Percentiles rank a stretch among this genome's conserved stretches.
These are phyloP conservation scores for Avahi laniger DNA, from an alignment of 2,797 vertebrate genomes.

Conservation along the genomic window DNA sequence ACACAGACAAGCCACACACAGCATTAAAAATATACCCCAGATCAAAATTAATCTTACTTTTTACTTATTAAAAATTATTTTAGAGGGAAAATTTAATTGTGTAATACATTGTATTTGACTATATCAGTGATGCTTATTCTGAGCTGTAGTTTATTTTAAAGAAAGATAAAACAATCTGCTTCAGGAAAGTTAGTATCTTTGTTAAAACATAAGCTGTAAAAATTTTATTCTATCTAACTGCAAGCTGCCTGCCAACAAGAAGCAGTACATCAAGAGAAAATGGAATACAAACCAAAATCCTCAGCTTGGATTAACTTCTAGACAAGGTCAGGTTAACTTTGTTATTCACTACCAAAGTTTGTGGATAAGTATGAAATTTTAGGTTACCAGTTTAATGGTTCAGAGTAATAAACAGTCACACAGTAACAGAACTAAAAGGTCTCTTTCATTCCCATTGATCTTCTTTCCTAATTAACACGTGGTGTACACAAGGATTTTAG, in stretches of 20 bases:
- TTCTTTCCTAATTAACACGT: slow-evolving; percentile 37
- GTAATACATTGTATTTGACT: background rate
- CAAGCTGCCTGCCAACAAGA: slow-evolving; percentile 44
- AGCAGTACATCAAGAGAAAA: slow-evolving; percentile 32
- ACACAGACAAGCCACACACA: background rate
- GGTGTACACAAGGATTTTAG: background rate
- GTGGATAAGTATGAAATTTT: background rate
- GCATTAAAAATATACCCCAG: background rate
- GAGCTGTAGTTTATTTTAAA: slow-evolving; percentile 54
- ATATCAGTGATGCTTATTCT: slow-evolving; percentile 52
- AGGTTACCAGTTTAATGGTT: background rate
- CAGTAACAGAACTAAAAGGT: background rate
- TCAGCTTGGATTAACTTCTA: background rate
- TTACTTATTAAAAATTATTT: slow-evolving; percentile 5
- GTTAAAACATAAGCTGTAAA: slow-evolving; percentile 51
- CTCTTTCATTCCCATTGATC: slow-evolving; percentile 24
- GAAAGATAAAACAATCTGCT: slow-evolving; percentile 9
- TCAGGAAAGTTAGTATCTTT: slow-evolving; percentile 57
- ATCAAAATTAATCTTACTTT: slow-evolving; percentile 31
- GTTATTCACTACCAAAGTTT: background rate
- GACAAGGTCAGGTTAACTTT: background rate
- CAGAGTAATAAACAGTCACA: slow-evolving; percentile 38
- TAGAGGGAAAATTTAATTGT: background rate
- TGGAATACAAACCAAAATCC: background rate
- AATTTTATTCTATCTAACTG: slow-evolving; percentile 67